Conservation (phyloP, 2,888 invertebrate species). For the Heliconius ethilla region DNA sequence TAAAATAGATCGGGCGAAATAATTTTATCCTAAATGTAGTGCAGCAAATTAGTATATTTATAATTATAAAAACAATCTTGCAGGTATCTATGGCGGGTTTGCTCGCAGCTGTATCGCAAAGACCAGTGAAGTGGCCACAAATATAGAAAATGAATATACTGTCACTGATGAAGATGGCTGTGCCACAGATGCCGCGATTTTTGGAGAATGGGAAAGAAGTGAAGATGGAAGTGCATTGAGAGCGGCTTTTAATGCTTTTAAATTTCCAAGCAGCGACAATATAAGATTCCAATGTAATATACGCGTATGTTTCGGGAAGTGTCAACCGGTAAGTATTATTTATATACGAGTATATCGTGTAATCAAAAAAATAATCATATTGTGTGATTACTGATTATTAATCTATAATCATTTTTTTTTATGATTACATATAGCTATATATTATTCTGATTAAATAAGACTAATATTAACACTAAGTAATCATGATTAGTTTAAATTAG, state of each 20-base stretch:
- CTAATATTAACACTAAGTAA: too few species aligned
- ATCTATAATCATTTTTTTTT: background rate
- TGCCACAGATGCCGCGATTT: conserved; percentile 95
- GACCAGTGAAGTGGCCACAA: conserved; percentile 89
- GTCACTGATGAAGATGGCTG: conserved; percentile 97
- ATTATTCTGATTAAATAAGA: too few species aligned
- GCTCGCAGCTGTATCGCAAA: conserved; percentile 96
- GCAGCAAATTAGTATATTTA: background rate
- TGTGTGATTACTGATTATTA: background rate
- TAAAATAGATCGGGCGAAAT: too few species aligned
- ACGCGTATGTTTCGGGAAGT: conserved; percentile 96
- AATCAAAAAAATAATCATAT: background rate
- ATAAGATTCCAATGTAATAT: conserved; percentile 98
- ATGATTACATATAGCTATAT: too few species aligned
- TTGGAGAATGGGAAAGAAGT: conserved; percentile 96
- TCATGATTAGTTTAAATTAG: too few species aligned
- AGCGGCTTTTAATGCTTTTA: conserved; percentile 96
- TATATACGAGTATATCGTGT: background rate
- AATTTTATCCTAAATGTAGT: background rate
- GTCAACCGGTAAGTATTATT: conserved; percentile 89
- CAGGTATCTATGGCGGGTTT: conserved; percentile 95
- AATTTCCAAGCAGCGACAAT: conserved; percentile 96
- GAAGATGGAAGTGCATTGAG: conserved; percentile 91
- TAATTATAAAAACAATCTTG: conserved; percentile 14
- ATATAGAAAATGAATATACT: conserved; percentile 93